Evolutionary conservation across 2,113 vertebrate genomes (phyloP), one percentile per base, ranked within the genome.

Genomic region (Oryctolagus cuniculus): DNA sequence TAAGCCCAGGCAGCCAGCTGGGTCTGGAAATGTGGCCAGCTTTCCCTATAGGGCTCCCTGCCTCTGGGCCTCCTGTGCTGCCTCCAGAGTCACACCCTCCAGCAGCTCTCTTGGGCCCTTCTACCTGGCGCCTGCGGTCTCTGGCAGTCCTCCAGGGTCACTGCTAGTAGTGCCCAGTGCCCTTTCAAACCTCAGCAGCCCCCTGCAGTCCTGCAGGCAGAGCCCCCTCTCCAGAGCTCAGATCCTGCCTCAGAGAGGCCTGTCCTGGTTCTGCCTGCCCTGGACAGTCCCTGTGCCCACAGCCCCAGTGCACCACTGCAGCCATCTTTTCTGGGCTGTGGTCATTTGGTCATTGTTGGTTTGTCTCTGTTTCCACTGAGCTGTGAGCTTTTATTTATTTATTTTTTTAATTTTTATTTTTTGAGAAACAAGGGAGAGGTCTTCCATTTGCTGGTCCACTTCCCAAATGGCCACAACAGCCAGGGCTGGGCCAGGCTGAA

Each of bases 181-280:
- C 58, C 25, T 17, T 79, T 61, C 74, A 12, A 10, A 51, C n/a
- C 38, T 70, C 12, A n/a, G 67, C 1, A 51, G 38, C 10, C 22
- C 61, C 21, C 74, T 1, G 3, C 11, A 0, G 0, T 22, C 38
- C 44, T 44, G 7, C 44, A 44, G 44, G 19, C 55, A 21, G 13
- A 19, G 55, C 55, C 55, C 13, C 55, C 19, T 5, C 16, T 58
- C 19, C 55, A 17, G 55, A 58, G 66, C 69, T 74, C 34, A 36
- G 36, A 24, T 69, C 34, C 70, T 38, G 19, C 44, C 75, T 34
- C 49, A 10, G 29, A 64, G 51, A 31, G 87, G 27, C 27, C 11
- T 21, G 36, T 1, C 24, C 51, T 12, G 80, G 61, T 12, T 2
- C 38, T 27, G 8, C 5, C 8, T 53, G 27, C 27, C 44, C 25